Evolutionary conservation across 2,113 vertebrate genomes (phyloP).

Genomic region (Mesembrinibis cayennensis): DNA sequence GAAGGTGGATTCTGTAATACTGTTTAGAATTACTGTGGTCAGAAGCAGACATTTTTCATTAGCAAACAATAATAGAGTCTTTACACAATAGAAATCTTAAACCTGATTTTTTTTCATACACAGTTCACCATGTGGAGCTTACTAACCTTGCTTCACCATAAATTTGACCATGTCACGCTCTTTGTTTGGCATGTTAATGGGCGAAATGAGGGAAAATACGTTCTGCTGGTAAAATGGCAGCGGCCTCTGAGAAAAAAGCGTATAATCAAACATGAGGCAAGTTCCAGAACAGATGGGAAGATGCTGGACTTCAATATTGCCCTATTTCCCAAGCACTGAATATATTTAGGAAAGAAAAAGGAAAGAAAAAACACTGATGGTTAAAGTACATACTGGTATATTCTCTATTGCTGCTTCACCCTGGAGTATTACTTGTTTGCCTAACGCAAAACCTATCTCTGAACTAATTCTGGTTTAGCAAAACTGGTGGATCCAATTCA

Average conservation of each 20-base stretch:
- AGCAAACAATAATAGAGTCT: background rate
- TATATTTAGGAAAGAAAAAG: background rate
- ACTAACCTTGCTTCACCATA: constrained; percentile 84
- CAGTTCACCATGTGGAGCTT: background rate
- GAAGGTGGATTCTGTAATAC: background rate
- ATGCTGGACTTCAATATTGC: background rate
- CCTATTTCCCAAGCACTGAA: background rate
- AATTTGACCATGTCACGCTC: constrained; percentile 76
- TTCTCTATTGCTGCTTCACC: background rate
- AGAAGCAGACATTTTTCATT: background rate
- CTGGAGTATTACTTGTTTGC: background rate
- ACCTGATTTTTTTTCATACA: background rate
- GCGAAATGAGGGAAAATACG: constrained; percentile 80
- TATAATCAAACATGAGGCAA: background rate
- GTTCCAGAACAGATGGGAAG: background rate
- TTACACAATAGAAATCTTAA: background rate
- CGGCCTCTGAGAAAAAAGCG: background rate
- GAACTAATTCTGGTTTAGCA: background rate
- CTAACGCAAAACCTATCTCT: background rate
- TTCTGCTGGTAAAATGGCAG: constrained; percentile 82
- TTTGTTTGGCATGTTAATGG: constrained; percentile 81
- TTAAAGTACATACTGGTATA: background rate
- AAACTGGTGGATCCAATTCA: background rate
- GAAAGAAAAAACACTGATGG: background rate
- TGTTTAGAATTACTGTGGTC: background rate